These are phyloP conservation scores for Girardinus metallicus DNA, from an alignment of 2,797 vertebrate species.

Conservation along the genomic window DNA sequence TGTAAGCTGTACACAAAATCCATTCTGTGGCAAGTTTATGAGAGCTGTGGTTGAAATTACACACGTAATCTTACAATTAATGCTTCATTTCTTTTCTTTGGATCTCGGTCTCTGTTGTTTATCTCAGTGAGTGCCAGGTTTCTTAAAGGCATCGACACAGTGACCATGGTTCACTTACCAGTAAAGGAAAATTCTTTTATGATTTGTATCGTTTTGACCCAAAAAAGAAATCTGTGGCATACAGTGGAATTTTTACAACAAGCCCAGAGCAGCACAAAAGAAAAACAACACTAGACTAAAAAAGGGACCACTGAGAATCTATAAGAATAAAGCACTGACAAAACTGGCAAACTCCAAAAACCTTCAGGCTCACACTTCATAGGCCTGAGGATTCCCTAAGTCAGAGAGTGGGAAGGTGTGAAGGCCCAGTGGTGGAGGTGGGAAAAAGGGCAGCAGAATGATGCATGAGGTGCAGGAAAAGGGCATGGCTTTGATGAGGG, in stretches of 20 bases:
- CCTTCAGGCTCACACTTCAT: conserved; percentile 30
- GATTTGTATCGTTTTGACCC: conserved; percentile 42
- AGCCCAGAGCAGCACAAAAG: conserved; percentile 20
- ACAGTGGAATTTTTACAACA: conserved; percentile 49
- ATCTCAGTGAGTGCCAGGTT: conserved; percentile 30
- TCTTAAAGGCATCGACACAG: conserved; percentile 24
- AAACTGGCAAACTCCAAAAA: conserved; percentile 8
- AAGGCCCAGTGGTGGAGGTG: conserved; percentile 4
- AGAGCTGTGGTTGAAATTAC: conserved; percentile 23
- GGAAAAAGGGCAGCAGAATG: conserved; percentile 35
- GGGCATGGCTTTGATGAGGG: conserved; percentile 15
- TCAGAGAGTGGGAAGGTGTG: conserved; percentile 8
- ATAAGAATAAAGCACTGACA: conserved; percentile 20
- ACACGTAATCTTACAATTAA: conserved; percentile 22
- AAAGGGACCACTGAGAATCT: conserved; percentile 24
- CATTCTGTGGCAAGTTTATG: conserved; percentile 31
- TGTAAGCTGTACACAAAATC: conserved; percentile 28
- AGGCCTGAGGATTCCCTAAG: conserved; percentile 48
- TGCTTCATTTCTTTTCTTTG: conserved; percentile 31
- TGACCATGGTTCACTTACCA: conserved; percentile 20
- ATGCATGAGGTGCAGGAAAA: conserved; percentile 40
- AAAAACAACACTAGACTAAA: conserved; percentile 30
- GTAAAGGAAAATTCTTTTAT: conserved; percentile 49
- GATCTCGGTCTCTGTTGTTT: conserved; percentile 43
- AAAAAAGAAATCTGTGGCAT: conserved; percentile 22